phyloP scores from a whole-genome alignment of 2,113 vertebrate genomes.

The Phalacrocorax carbo region DNA sequence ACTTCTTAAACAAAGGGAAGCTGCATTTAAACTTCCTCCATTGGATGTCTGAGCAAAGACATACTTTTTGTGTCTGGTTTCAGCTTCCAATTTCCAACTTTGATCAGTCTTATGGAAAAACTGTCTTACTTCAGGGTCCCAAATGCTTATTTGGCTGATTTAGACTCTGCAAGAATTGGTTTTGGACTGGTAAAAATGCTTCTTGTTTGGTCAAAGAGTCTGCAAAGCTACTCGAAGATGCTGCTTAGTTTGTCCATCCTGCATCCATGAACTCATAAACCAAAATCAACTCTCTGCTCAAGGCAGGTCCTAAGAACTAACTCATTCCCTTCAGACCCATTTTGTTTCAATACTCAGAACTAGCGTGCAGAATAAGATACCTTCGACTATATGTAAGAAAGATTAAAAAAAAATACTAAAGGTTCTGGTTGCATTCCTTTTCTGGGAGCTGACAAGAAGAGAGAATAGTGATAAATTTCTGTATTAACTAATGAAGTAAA shows the following conservation, averaged over 20 bases:
- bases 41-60: neutral
- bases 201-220: neutral
- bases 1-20: conserved; percentile 11
- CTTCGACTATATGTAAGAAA: neutral
- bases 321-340: neutral
- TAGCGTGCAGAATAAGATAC: neutral
- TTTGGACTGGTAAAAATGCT: neutral
- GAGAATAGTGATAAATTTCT: neutral
- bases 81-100: neutral
- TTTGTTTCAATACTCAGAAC: neutral
- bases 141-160: neutral
- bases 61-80: neutral
- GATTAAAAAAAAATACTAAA: too few species aligned
- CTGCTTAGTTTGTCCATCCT: neutral
- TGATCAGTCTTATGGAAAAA: neutral
- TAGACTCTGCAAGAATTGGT: neutral
- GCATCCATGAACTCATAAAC: neutral
- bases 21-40: conserved; percentile 5
- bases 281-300: neutral
- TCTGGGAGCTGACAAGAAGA: neutral
- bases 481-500: neutral
- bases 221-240: neutral
- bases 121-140: neutral
- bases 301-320: neutral
- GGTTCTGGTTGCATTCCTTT: neutral